A percentile compares a stretch with the other conserved stretches of the same genome.
These are phyloP conservation scores for Drosophila lini DNA, from an alignment of 1,140 invertebrate species.

Conservation along the genomic window DNA sequence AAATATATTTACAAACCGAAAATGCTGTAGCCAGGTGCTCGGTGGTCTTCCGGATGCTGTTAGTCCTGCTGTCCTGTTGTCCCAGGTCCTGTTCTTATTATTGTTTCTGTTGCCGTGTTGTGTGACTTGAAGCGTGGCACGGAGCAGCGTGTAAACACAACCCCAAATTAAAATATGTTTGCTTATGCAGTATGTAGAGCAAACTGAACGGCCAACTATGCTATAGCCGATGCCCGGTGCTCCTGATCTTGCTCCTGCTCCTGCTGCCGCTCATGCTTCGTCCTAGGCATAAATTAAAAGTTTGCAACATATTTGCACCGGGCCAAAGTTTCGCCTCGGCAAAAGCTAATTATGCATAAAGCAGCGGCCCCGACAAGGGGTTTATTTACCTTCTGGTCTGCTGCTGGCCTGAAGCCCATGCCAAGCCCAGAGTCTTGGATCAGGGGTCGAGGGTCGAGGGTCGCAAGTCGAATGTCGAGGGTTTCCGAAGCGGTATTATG, in stretches of 20 bases:
- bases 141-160: constrained; percentile 70
- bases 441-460: constrained; percentile 8
- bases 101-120: constrained; percentile 52
- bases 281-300: constrained; percentile 77
- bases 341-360: constrained; percentile 80
- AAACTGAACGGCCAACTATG: constrained; percentile 63
- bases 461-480: background rate
- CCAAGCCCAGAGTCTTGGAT: constrained; percentile 1
- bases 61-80: constrained; percentile 37
- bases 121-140: constrained; percentile 68
- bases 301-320: constrained; percentile 57
- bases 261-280: constrained; percentile 9
- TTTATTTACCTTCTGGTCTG: constrained; percentile 76
- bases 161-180: constrained; percentile 81
- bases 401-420: constrained; percentile 1
- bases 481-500: constrained; percentile 53
- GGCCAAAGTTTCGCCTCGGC: constrained; percentile 55
- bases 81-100: constrained; percentile 33
- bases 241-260: background rate
- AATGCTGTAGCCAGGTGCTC: constrained; percentile 44
- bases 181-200: constrained; percentile 52
- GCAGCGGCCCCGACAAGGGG: constrained; percentile 33
- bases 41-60: constrained; percentile 23
- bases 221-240: constrained; percentile 34
- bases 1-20: background rate